Conservation (phyloP, 2,797 vertebrate species). For the Morelia viridis region DNA sequence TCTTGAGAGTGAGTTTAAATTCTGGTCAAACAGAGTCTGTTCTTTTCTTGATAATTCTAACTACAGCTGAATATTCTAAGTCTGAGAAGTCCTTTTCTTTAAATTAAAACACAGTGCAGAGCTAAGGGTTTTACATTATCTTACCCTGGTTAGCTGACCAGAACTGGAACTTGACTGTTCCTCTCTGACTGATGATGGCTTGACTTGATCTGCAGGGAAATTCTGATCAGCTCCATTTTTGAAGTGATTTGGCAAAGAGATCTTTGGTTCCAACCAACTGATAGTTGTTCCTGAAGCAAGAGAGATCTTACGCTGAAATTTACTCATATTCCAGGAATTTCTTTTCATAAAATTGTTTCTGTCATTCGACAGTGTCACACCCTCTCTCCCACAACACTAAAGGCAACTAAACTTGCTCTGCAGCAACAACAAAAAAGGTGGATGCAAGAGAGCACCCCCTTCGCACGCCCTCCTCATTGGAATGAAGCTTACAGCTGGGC, state of each 20-base stretch:
- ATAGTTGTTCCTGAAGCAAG: constrained; percentile 87
- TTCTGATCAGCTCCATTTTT: constrained; percentile 88
- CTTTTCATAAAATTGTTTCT: constrained; percentile 26
- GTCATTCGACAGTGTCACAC: constrained; percentile 55
- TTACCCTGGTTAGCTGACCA: constrained; percentile 87
- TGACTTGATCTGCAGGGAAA: constrained; percentile 78
- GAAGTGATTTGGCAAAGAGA: constrained; percentile 85
- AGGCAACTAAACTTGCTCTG: constrained; percentile 65
- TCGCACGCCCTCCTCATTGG: constrained; percentile 66
- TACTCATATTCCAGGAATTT: constrained; percentile 77
- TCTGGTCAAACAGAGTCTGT: not conserved
- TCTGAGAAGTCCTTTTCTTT: not conserved
- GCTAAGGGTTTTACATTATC: constrained; percentile 57
- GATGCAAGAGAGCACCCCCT: constrained; percentile 60
- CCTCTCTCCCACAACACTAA: constrained; percentile 31
- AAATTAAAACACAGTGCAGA: constrained; percentile 20
- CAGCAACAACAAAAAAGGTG: constrained; percentile 62
- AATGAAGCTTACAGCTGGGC: constrained; percentile 73
- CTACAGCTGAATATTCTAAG: too few species aligned
- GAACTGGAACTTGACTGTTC: constrained; percentile 80
- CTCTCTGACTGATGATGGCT: constrained; percentile 75
- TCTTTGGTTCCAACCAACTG: constrained; percentile 95
- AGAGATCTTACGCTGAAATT: constrained; percentile 80
- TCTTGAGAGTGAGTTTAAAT: not conserved
- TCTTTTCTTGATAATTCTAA: constrained; percentile 5